phyloP scores from a whole-genome alignment of 2,888 invertebrate species.

The Gerris lacustris region DNA sequence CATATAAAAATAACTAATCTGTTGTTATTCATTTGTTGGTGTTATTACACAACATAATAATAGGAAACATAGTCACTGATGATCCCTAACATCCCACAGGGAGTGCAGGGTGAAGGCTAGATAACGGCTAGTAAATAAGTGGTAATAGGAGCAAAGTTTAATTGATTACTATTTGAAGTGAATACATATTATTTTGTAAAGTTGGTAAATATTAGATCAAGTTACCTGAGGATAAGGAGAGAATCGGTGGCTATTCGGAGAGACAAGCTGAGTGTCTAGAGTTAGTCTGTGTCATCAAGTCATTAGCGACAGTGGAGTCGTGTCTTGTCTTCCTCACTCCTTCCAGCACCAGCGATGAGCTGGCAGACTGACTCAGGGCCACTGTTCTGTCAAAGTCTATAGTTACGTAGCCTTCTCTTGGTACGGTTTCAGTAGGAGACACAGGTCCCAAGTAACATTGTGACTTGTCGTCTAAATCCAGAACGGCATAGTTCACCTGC shows the following conservation, averaged over 20 bases:
- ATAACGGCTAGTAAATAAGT: no score
- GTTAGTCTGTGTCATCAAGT: not conserved
- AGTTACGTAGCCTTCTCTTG: slow-evolving; percentile 61
- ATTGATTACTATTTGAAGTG: no score
- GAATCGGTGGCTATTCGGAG: not conserved
- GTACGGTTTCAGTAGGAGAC: slow-evolving; percentile 41
- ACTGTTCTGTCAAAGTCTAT: slow-evolving; percentile 91
- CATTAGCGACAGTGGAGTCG: slow-evolving; percentile 49
- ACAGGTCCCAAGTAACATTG: slow-evolving; percentile 39
- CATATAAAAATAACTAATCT: no score
- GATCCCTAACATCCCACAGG: no score
- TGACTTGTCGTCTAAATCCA: slow-evolving; percentile 52
- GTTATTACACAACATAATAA: no score
- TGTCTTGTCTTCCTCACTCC: slow-evolving; percentile 69
- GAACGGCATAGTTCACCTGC: slow-evolving; percentile 58
- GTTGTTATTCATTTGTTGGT: no score
- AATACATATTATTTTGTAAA: no score
- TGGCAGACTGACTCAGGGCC: slow-evolving; percentile 67
- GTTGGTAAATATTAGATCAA: no score
- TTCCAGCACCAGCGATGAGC: slow-evolving; percentile 47
- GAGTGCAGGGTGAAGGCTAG: no score
- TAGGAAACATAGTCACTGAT: no score
- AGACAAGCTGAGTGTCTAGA: not conserved
- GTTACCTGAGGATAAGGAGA: no score
- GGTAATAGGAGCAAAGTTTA: no score